Evolutionary conservation across 2,888 invertebrate genomes (phyloP).

Genomic region (Diachrysia chrysitis): DNA sequence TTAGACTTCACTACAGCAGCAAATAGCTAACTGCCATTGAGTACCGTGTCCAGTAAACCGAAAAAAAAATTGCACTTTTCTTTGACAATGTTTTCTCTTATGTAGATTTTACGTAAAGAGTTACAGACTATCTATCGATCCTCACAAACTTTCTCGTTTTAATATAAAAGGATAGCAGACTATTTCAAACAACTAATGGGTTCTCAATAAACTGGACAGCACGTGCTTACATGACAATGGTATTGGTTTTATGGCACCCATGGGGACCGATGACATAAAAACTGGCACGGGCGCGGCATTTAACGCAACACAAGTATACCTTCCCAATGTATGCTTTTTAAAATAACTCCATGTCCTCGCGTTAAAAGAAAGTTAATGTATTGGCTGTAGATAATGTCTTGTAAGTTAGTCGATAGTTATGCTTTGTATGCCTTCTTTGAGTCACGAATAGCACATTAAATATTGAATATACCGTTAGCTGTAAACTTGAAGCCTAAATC

Average conservation of each 20-base stretch:
- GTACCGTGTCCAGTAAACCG: too few species aligned
- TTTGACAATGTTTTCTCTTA: too few species aligned
- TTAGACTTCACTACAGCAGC: too few species aligned
- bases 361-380: neutral
- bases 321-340: neutral
- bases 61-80: too few species aligned
- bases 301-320: slow-evolving; percentile 33
- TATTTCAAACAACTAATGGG: neutral
- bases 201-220: slow-evolving; percentile 5
- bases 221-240: slow-evolving; percentile 21
- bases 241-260: slow-evolving; percentile 31
- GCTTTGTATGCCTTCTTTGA: neutral
- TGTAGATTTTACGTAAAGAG: too few species aligned
- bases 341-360: neutral
- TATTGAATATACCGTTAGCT: neutral
- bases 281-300: slow-evolving; percentile 21
- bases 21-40: too few species aligned
- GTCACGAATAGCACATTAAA: neutral
- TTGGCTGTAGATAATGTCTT: neutral
- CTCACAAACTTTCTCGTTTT: too few species aligned
- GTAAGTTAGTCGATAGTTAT: neutral
- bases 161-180: too few species aligned
- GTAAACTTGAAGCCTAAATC: neutral
- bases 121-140: too few species aligned
- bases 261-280: slow-evolving; percentile 41